Conservation (phyloP, 2,888 invertebrate genomes). For the Lysandra bellargus region DNA sequence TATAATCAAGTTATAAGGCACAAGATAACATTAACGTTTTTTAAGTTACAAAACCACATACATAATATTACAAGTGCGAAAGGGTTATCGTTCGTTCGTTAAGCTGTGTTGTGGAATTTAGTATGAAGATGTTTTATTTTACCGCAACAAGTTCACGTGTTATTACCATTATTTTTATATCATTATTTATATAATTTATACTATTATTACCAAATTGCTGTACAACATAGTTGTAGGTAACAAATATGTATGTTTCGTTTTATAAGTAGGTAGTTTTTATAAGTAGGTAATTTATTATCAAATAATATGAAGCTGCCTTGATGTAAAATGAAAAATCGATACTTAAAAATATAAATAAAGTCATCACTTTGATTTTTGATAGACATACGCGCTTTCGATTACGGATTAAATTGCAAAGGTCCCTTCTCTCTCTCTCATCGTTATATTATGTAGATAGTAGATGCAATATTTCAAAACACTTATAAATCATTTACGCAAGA, state of each 20-base stretch:
- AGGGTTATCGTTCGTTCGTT: too few relatives aligned
- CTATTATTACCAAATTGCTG: too few relatives aligned
- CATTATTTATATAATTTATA: too few relatives aligned
- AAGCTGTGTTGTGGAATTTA: too few relatives aligned
- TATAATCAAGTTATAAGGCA: not conserved
- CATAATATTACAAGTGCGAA: too few relatives aligned
- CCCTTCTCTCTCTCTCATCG: not conserved
- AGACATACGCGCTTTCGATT: not conserved
- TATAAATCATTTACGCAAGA: slow-evolving; percentile 77
- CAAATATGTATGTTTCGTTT: too few relatives aligned
- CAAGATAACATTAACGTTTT: not conserved
- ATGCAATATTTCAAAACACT: slow-evolving; percentile 62
- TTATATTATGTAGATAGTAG: slow-evolving; percentile 30
- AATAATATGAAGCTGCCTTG: not conserved
- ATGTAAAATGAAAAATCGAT: not conserved
- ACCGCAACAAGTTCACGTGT: too few relatives aligned
- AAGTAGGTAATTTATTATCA: not conserved
- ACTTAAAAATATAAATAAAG: too few relatives aligned
- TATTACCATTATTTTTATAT: too few relatives aligned
- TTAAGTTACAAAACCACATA: too few relatives aligned
- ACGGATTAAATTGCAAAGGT: not conserved
- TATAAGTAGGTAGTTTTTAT: not conserved
- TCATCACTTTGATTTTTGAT: not conserved
- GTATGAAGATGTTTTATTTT: too few relatives aligned
- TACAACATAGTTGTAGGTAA: too few relatives aligned